These are phyloP conservation scores for Solea senegalensis DNA, from an alignment of 2,113 vertebrate genomes.

Conservation along the genomic window DNA sequence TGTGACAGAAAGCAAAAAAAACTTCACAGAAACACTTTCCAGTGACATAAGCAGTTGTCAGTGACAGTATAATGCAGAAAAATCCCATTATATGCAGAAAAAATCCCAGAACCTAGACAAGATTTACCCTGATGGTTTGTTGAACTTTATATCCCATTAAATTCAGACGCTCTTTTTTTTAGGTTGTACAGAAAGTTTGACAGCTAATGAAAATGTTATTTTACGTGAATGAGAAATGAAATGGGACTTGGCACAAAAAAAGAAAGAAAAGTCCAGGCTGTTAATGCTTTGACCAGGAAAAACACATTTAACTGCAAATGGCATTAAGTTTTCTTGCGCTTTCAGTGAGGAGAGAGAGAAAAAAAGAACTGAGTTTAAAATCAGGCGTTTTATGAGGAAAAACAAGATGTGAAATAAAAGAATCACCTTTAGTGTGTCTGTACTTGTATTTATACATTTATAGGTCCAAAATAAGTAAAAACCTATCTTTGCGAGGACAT, in stretches of 20 bases:
- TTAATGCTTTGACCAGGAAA: conserved; percentile 9
- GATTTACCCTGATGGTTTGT: background rate
- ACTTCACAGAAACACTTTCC: too few relatives aligned
- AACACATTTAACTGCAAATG: conserved; percentile 11
- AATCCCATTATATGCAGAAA: conserved; percentile 7
- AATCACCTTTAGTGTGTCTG: too few relatives aligned
- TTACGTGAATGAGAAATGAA: conserved; percentile 19
- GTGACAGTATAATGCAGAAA: background rate
- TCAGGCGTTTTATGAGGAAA: too few relatives aligned
- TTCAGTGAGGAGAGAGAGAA: background rate
- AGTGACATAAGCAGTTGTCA: too few relatives aligned
- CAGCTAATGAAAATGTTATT: conserved; percentile 18
- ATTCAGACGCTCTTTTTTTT: conserved; percentile 14
- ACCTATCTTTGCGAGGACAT: too few relatives aligned
- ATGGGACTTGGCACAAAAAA: conserved; percentile 10
- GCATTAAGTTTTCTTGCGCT: background rate
- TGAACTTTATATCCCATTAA: conserved; percentile 38
- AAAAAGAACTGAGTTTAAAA: background rate
- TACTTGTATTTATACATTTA: too few relatives aligned
- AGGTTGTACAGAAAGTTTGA: conserved; percentile 16
- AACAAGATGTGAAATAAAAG: too few relatives aligned
- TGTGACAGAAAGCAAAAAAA: too few relatives aligned
- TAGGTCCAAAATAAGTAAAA: too few relatives aligned
- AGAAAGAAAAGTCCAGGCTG: background rate
- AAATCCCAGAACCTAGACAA: background rate